Evolutionary conservation across 2,888 invertebrate genomes (phyloP).

Genomic region (Ophion obscuratus): DNA sequence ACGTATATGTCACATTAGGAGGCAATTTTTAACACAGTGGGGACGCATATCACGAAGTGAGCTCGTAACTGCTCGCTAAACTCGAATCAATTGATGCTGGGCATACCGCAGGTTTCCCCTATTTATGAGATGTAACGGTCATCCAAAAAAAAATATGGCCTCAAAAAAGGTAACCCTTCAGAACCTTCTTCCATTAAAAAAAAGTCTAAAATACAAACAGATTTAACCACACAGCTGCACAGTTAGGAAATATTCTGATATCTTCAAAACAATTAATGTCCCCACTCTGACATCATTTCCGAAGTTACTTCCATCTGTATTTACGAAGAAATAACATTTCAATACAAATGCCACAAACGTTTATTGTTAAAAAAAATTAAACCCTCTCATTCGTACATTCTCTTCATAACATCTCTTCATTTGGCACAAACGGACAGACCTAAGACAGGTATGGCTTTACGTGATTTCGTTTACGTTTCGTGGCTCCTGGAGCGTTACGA

Average conservation of each 20-base stretch:
- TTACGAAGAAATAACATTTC: neutral
- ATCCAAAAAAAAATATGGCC: neutral
- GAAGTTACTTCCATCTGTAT: neutral
- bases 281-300: neutral
- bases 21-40: conserved; percentile 80
- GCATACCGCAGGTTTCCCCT: conserved; percentile 5
- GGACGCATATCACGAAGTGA: conserved; percentile 76
- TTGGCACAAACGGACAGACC: neutral
- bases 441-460: neutral
- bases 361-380: neutral
- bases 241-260: neutral
- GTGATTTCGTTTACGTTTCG: neutral
- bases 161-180: neutral
- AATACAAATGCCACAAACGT: neutral
- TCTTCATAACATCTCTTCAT: too few species aligned
- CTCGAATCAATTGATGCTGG: conserved; percentile 73
- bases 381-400: neutral
- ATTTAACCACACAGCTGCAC: neutral
- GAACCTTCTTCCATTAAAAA: neutral
- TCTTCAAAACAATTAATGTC: neutral
- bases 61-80: conserved; percentile 72
- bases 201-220: neutral
- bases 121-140: conserved; percentile 29
- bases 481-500: neutral
- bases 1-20: conserved; percentile 80